Evolutionary conservation across 1,140 invertebrate genomes (phyloP).

Genomic region (Atta texana): DNA sequence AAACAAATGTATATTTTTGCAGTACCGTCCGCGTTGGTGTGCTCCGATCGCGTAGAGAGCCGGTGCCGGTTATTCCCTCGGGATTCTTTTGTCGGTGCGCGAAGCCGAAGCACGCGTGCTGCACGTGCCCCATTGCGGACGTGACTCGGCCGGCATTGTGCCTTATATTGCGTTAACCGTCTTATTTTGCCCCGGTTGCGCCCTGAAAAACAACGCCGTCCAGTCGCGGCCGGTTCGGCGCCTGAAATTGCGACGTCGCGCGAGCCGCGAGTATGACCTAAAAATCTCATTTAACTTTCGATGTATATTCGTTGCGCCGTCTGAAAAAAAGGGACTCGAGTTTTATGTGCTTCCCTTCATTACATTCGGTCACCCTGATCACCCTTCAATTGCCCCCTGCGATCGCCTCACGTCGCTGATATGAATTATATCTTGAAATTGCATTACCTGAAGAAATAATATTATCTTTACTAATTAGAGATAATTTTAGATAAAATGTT

Average conservation of each 20-base stretch:
- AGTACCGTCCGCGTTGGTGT: conserved; percentile 16
- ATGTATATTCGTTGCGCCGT: not conserved
- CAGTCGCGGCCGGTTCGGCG: conserved; percentile 42
- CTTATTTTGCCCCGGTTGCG: conserved; percentile 72
- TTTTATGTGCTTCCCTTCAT: conserved; percentile 10
- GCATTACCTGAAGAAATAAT: not conserved
- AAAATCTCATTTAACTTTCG: conserved; percentile 68
- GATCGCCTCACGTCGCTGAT: not conserved
- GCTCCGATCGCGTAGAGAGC: conserved; percentile 17
- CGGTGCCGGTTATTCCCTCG: conserved; percentile 45
- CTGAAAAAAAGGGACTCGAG: not conserved
- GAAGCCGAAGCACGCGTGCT: conserved; percentile 81
- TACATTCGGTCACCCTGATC: not conserved
- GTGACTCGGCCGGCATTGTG: conserved; percentile 79
- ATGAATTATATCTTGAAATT: not conserved
- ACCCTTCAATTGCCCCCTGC: not conserved
- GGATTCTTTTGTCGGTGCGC: conserved; percentile 78
- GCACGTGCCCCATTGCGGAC: conserved; percentile 82
- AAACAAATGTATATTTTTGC: conserved; percentile 70
- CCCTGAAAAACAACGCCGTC: conserved; percentile 71
- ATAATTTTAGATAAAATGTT: not conserved
- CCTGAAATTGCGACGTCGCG: conserved; percentile 60
- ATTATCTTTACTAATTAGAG: not conserved
- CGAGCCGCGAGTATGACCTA: conserved; percentile 59
- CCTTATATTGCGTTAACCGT: conserved; percentile 75